These are phyloP conservation scores for Pelochelys cantorii DNA, from an alignment of 2,797 vertebrate species.

Conservation along the genomic window DNA sequence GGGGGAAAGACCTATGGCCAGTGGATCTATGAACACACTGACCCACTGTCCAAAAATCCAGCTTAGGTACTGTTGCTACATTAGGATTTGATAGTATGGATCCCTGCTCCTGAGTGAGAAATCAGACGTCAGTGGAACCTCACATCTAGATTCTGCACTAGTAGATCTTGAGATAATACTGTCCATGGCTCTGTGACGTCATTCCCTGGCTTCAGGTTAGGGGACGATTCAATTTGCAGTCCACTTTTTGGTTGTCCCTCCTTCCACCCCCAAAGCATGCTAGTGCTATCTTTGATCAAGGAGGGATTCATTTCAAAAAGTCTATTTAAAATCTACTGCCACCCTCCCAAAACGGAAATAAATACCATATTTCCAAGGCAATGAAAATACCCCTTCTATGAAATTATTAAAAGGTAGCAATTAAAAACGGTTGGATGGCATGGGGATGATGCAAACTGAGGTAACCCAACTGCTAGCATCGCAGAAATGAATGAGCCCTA, in stretches of 20 bases:
- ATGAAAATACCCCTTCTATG: not conserved
- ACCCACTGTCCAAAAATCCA: not conserved
- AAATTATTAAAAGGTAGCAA: not conserved
- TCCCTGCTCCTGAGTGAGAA: not conserved
- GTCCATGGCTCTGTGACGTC: not conserved
- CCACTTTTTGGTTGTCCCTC: not conserved
- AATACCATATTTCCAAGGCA: not conserved
- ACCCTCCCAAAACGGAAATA: not conserved
- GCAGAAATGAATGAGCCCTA: not conserved
- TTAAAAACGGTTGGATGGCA: not conserved
- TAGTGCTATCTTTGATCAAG: not conserved
- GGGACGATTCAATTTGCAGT: not conserved
- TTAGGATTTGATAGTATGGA: not conserved
- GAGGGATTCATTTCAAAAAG: not conserved
- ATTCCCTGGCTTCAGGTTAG: not conserved
- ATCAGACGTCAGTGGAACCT: not conserved
- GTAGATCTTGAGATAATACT: fast-evolving
- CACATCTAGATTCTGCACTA: not conserved
- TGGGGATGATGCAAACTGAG: not conserved
- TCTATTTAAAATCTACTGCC: not conserved
- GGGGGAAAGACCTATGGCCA: not conserved
- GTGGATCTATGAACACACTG: not conserved
- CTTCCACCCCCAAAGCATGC: not conserved
- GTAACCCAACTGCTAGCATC: not conserved
- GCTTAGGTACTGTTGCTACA: not conserved